Evolutionary conservation across 1,140 invertebrate genomes (phyloP).

Genomic region (Telenomus remus): DNA sequence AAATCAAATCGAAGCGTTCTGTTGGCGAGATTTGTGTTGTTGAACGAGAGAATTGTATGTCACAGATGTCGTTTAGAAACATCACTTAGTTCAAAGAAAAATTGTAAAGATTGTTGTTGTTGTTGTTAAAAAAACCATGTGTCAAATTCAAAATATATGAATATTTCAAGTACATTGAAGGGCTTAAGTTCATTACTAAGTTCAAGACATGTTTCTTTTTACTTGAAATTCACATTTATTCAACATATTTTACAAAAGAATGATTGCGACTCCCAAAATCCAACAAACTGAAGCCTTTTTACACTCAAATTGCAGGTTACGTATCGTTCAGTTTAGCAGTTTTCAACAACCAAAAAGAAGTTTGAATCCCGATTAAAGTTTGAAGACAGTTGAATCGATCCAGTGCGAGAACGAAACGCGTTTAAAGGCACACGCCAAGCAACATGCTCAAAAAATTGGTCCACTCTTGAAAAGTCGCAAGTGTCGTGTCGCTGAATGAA

Average conservation of each 20-base stretch:
- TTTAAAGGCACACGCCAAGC: slow-evolving; percentile 21
- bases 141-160: slow-evolving; percentile 72
- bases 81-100: slow-evolving; percentile 57
- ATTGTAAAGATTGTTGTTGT: slow-evolving; percentile 71
- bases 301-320: background rate
- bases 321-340: too few species aligned
- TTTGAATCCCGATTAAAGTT: too few species aligned
- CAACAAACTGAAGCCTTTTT: slow-evolving; percentile 18
- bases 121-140: slow-evolving; percentile 68
- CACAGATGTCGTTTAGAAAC: slow-evolving; percentile 55
- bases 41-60: slow-evolving; percentile 39
- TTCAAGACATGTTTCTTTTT: too few species aligned
- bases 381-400: too few species aligned
- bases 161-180: slow-evolving; percentile 66
- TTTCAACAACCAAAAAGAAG: too few species aligned
- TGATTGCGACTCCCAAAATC: slow-evolving; percentile 29
- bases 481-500: too few species aligned
- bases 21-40: slow-evolving; percentile 40
- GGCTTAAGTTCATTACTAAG: slow-evolving; percentile 11
- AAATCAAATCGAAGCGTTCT: background rate
- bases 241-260: slow-evolving; percentile 69
- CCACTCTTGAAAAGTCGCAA: background rate
- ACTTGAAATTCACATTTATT: slow-evolving; percentile 56
- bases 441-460: slow-evolving; percentile 21
- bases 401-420: slow-evolving; percentile 1